A percentile compares a stretch with the other conserved stretches of the same genome.
These are phyloP conservation scores for Littorina saxatilis DNA, from an alignment of 1,140 invertebrate genomes.

Conservation along the genomic window DNA sequence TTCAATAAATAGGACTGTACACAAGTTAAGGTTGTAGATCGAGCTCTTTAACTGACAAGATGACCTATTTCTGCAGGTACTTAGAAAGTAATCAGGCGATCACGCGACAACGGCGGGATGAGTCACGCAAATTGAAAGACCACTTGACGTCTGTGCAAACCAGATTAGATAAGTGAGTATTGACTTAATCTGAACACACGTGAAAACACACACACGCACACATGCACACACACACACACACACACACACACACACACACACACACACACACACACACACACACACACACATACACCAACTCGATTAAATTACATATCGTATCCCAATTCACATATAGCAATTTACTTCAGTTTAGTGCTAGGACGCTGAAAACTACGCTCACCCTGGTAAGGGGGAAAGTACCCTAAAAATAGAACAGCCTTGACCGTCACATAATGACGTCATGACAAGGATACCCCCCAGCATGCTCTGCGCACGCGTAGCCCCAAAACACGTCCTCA, in stretches of 20 bases:
- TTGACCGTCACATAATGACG: no score
- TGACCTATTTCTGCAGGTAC: slow-evolving; percentile 70
- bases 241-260: slow-evolving; percentile 4
- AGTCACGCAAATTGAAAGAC: slow-evolving; percentile 75
- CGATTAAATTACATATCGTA: neutral
- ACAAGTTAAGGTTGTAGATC: no score
- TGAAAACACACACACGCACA: neutral
- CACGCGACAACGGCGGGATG: slow-evolving; percentile 74
- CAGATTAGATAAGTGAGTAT: slow-evolving; percentile 75
- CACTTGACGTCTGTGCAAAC: slow-evolving; percentile 71
- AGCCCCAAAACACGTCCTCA: no score
- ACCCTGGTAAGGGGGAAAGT: no score
- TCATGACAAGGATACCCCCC: no score
- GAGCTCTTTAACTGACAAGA: no score
- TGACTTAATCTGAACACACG: neutral
- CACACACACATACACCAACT: neutral
- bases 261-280: neutral
- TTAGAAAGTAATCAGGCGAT: slow-evolving; percentile 76
- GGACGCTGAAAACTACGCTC: no score
- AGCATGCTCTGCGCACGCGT: no score
- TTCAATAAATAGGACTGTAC: no score
- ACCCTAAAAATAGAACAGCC: no score
- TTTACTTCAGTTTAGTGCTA: no score
- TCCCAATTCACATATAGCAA: no score
- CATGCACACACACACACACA: neutral